These are phyloP conservation scores for Mola mola DNA, from an alignment of 2,113 vertebrate species.

Conservation along the genomic window DNA sequence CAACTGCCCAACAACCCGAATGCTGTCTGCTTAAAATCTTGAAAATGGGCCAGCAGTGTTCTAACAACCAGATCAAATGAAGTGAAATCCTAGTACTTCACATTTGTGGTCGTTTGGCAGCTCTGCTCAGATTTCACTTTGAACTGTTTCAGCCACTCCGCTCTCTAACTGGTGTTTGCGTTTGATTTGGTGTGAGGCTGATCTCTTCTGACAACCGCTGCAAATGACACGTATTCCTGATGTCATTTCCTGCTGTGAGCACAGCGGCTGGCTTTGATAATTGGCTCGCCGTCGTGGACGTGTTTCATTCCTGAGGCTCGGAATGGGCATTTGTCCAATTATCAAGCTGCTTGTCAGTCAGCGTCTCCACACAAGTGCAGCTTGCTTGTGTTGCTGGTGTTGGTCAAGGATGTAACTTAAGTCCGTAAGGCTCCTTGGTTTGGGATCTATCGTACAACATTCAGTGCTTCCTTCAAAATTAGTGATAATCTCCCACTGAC, in stretches of 20 bases:
- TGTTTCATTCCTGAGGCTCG: slow-evolving; percentile 65
- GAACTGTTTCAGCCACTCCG: slow-evolving; percentile 51
- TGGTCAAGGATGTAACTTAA: slow-evolving; percentile 59
- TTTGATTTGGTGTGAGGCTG: slow-evolving; percentile 64
- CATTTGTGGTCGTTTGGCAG: slow-evolving; percentile 63
- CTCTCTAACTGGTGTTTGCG: slow-evolving; percentile 67
- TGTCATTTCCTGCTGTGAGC: slow-evolving; percentile 79
- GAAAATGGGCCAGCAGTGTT: background rate
- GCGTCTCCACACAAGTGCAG: slow-evolving; percentile 70
- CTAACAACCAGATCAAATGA: background rate
- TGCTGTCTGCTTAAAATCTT: background rate
- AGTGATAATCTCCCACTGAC: too few species aligned
- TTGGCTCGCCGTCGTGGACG: slow-evolving; percentile 63
- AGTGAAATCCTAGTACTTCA: slow-evolving; percentile 12
- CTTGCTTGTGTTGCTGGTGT: slow-evolving; percentile 74
- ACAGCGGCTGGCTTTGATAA: slow-evolving; percentile 75
- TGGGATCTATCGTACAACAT: slow-evolving; percentile 41
- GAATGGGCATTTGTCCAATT: slow-evolving; percentile 77
- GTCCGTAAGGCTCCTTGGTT: slow-evolving; percentile 38
- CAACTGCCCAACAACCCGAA: slow-evolving; percentile 63
- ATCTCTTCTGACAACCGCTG: slow-evolving; percentile 71
- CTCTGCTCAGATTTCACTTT: slow-evolving; percentile 70
- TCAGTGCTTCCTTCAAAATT: too few species aligned
- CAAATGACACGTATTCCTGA: slow-evolving; percentile 70
- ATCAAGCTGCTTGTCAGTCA: slow-evolving; percentile 77